Evolutionary conservation across 1,140 invertebrate genomes (phyloP).

Genomic region (Trichoplusia ni): DNA sequence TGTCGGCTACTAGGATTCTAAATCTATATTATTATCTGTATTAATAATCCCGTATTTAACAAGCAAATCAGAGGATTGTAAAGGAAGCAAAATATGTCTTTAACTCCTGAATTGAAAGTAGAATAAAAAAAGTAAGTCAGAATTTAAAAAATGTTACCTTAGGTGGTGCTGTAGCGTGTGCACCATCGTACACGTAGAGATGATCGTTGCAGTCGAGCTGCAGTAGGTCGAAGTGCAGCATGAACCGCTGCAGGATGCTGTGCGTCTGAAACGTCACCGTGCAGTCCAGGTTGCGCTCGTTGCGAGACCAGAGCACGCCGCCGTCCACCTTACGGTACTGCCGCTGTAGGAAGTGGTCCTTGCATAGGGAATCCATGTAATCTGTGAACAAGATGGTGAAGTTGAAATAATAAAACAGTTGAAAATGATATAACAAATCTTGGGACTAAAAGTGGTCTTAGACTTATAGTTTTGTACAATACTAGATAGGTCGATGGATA

Average conservation of each 20-base stretch:
- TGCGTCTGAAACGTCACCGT: conserved; percentile 96
- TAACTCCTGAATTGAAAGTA: too few relatives aligned
- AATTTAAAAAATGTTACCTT: too few relatives aligned
- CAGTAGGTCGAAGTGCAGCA: conserved; percentile 92
- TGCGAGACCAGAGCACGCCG: conserved; percentile 92
- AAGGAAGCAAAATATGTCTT: too few relatives aligned
- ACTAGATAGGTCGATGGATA: too few relatives aligned
- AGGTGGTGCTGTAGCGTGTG: conserved; percentile 91
- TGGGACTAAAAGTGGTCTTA: too few relatives aligned
- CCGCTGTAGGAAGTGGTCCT: conserved; percentile 92
- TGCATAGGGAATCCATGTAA: conserved; percentile 92
- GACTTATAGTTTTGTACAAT: too few relatives aligned
- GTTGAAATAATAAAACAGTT: background rate
- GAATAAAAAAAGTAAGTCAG: too few relatives aligned
- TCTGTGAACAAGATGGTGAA: conserved; percentile 86
- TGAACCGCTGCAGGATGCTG: conserved; percentile 95
- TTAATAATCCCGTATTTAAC: too few relatives aligned
- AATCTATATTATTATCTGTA: too few relatives aligned
- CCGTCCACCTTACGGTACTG: conserved; percentile 95
- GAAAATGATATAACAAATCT: background rate
- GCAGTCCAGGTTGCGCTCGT: conserved; percentile 94
- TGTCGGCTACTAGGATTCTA: too few relatives aligned
- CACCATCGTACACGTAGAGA: conserved; percentile 95
- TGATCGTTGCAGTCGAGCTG: conserved; percentile 96
- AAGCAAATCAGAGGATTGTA: too few relatives aligned